A percentile compares a stretch with the other conserved stretches of the same genome.
These are phyloP conservation scores for Neoitamus cyanurus DNA, from an alignment of 2,888 invertebrate species.

Conservation along the genomic window DNA sequence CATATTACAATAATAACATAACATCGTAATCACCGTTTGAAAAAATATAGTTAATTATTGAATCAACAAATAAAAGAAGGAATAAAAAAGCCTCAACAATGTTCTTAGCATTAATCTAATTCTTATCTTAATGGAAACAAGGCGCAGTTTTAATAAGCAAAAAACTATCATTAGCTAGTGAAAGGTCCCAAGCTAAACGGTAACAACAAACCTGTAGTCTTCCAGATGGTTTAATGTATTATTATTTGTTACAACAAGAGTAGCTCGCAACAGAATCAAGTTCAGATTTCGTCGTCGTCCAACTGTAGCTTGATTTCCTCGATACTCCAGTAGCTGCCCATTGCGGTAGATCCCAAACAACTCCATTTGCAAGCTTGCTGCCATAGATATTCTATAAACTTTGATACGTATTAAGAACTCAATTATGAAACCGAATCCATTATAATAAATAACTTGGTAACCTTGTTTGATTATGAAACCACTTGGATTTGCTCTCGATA, in stretches of 20 bases:
- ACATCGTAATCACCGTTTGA: not conserved
- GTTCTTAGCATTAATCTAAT: not conserved
- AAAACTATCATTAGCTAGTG: not conserved
- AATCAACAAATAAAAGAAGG: not conserved
- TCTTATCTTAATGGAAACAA: not conserved
- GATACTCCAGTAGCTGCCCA: slow-evolving; percentile 47
- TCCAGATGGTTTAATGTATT: slow-evolving; percentile 71
- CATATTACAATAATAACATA: not conserved
- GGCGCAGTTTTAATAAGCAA: not conserved
- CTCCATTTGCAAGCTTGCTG: slow-evolving; percentile 50
- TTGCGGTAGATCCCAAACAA: slow-evolving; percentile 52
- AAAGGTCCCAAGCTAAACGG: not conserved
- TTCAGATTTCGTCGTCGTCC: slow-evolving; percentile 67
- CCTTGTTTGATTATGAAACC: slow-evolving; percentile 45
- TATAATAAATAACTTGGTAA: slow-evolving; percentile 20
- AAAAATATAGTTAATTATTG: not conserved
- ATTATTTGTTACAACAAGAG: slow-evolving; percentile 72
- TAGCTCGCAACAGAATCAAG: slow-evolving; percentile 67
- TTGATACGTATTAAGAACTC: not conserved
- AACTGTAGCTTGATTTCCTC: slow-evolving; percentile 41
- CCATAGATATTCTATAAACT: slow-evolving; percentile 53
- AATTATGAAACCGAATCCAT: not conserved
- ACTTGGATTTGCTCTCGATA: slow-evolving; percentile 38
- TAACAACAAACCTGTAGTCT: slow-evolving; percentile 69
- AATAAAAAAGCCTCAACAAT: not conserved